Conservation (phyloP, 2,113 vertebrate species). For the Junco hyemalis region DNA sequence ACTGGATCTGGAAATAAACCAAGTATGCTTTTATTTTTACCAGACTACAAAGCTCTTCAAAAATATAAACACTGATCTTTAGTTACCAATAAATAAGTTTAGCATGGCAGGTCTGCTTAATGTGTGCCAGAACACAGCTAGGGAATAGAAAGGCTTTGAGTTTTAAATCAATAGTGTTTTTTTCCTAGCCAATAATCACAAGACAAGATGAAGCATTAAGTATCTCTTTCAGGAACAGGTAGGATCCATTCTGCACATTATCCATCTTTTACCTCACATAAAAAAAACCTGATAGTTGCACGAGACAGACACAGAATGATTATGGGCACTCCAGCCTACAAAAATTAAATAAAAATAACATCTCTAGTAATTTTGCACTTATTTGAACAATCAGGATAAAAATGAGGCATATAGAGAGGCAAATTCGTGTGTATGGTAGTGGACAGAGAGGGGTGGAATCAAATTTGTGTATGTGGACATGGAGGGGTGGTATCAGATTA, state of each 20-base stretch:
- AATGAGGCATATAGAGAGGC: neutral
- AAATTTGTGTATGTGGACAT: neutral
- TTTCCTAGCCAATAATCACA: slow-evolving; percentile 30
- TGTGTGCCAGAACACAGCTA: slow-evolving; percentile 22
- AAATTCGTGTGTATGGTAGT: neutral
- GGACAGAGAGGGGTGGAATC: neutral
- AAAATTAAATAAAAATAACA: neutral
- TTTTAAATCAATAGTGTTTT: slow-evolving; percentile 63
- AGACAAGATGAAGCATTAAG: slow-evolving; percentile 51
- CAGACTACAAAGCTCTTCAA: neutral
- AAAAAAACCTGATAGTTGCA: neutral
- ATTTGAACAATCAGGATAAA: neutral
- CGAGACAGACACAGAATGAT: neutral
- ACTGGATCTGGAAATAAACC: neutral
- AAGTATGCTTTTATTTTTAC: slow-evolving; percentile 8
- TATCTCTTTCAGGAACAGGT: slow-evolving; percentile 18
- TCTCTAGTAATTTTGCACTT: neutral
- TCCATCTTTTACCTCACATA: slow-evolving; percentile 11
- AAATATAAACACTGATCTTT: neutral
- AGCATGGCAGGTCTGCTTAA: slow-evolving; percentile 39
- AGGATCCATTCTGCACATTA: slow-evolving; percentile 15
- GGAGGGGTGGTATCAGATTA: neutral
- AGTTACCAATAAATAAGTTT: slow-evolving; percentile 44
- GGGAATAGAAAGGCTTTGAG: slow-evolving; percentile 42
- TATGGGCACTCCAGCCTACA: neutral